Evolutionary conservation across 2,888 invertebrate species (phyloP), one percentile per base, ranked within the genome.

Genomic region (Netelia inedita): DNA sequence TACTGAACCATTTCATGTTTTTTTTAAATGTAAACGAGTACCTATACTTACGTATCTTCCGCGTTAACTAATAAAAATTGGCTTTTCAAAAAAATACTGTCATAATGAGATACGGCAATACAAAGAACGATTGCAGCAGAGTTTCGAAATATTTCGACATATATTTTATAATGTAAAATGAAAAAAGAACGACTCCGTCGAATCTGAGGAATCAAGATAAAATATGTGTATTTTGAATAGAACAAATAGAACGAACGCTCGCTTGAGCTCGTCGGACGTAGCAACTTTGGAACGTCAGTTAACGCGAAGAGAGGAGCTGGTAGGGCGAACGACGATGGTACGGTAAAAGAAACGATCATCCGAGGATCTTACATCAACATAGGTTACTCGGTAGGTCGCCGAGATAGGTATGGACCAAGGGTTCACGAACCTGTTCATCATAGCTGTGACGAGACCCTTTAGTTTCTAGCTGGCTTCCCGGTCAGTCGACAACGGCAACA

Each of bases 281-380:
- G 41, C 83, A 75, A 41, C 59, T 65, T 76, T 28, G 75, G 76
- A 80, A 73, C 65, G 68, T 81, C 28, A 76, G 84, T 81, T 80
- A 84, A 69, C 73, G 81, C 81, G 55, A 73, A 78, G 72, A 76
- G 84, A 78, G 81, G 71, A 63, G 35, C 81, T 41, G 41, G 65
- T 16, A 28, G 28, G 5, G 5, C 5, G 28, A 28, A 23, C 68
- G 74, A 75, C 61, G 73, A 57, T 69, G 69, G 43, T 5, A 55
- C 75, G 35, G 80, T 66, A 65, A 75, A 50, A 78, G 82, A 76
- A 68, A 65, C 82, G 75, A 79, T 79, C 76, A 73, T 81, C 82
- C 65, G 71, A 82, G 76, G 79, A 82, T 86, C 86, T 86, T 86
- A 84, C 83, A 86, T 86, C 86, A 86, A 86, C 86, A 86, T 79